Evolutionary conservation across 2,888 invertebrate genomes (phyloP), one percentile per base, ranked within the genome.

Genomic region (Drosophila pullipes): DNA sequence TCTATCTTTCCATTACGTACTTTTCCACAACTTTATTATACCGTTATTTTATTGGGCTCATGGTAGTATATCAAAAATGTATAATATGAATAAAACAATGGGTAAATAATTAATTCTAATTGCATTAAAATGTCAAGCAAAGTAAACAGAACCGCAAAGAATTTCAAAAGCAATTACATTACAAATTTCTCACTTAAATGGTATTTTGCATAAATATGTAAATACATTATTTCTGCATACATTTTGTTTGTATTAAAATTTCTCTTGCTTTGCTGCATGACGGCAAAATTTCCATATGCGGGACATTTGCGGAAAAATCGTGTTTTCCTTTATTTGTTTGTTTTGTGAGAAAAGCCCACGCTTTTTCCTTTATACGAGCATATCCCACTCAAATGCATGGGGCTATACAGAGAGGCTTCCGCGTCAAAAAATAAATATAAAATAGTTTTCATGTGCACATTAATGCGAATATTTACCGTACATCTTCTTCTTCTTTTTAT

Each of bases 371-470:
- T 50, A 22, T 50, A 30, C 30, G 3, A 52, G 2, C 6, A n/a
- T 50, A 47, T 62, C 30, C 53, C 53, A 58, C 52, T 41, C 37
- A 59, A 50, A 71, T 59, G 70, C 80, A 62, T 10, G 41, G 9
- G 55, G 80, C 49, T 47, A 9, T 58, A 25, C 58, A 7, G 4
- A 18, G 9, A 60, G 31, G 25, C 33, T 52, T 59, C 31, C 59
- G 41, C 80, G 52, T 66, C 61, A 64, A 31, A 44, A 13, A 70
- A 70, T 52, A 62, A 76, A 70, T 75, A 78, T 63, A 65, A 70
- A 76, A 76, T 78, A 78, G 80, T 79, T 78, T 79, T 67, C 50
- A 67, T 69, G 30, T 50, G 28, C 41, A 69, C 49, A 79, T 78
- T 65, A 66, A 69, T 60, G 52, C 37, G 37, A n/a, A 65, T 41